Percentiles rank a stretch among this genome's conserved stretches.
Evolutionary conservation across 2,113 vertebrate genomes (phyloP).

Genomic region (Turdus rufiventris): DNA sequence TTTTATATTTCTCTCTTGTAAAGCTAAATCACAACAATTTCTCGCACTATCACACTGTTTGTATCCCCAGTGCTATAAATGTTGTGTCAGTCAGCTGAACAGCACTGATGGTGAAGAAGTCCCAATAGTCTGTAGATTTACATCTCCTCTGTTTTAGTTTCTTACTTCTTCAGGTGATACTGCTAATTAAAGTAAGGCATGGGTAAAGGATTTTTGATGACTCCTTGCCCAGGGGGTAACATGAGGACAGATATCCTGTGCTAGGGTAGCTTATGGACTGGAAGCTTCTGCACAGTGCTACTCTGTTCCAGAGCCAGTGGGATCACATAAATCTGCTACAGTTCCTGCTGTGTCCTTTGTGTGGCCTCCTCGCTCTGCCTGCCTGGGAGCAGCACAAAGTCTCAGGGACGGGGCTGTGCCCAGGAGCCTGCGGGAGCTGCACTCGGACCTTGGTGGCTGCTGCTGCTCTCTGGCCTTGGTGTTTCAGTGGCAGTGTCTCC

Average conservation of each 20-base stretch:
- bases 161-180: background rate
- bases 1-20: background rate
- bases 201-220: background rate
- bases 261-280: background rate
- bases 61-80: background rate
- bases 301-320: background rate
- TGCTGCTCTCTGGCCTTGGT: background rate
- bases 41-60: background rate
- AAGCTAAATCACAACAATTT: background rate
- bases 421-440: background rate
- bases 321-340: background rate
- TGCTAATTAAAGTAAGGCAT: background rate
- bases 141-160: background rate
- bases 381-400: background rate
- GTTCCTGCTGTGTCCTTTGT: background rate
- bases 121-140: background rate
- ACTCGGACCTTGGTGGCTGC: accelerated
- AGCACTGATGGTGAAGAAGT: background rate
- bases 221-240: background rate
- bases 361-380: background rate
- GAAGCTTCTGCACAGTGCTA: background rate
- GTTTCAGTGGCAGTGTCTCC: background rate
- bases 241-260: background rate
- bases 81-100: background rate
- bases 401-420: accelerated